These are phyloP conservation scores for Scaptomyza tumidula DNA, from an alignment of 2,888 invertebrate genomes.

Conservation along the genomic window DNA sequence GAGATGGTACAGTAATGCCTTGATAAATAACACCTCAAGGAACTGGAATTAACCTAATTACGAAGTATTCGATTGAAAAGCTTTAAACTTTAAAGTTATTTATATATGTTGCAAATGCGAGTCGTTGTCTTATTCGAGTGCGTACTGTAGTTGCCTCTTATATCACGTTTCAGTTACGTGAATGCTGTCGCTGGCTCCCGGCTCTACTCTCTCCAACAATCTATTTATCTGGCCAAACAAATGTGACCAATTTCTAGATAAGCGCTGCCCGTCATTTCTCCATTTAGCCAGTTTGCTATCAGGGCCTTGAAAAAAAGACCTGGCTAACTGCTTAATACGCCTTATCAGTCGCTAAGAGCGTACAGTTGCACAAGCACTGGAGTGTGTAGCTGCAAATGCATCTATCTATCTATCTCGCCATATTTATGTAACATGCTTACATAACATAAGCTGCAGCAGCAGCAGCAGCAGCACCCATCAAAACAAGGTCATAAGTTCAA, in stretches of 20 bases:
- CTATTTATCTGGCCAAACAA: conserved; percentile 27
- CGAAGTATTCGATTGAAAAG: background rate
- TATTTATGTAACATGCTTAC: conserved; percentile 56
- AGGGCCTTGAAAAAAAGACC: conserved; percentile 5
- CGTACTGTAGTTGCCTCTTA: background rate
- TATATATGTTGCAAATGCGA: background rate
- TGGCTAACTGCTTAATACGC: conserved; percentile 13
- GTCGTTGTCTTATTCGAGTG: background rate
- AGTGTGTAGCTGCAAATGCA: too few relatives aligned
- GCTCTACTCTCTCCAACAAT: conserved; percentile 6
- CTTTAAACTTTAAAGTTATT: background rate
- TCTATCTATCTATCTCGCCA: background rate
- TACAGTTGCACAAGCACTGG: conserved; percentile 49
- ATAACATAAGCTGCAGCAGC: conserved; percentile 37
- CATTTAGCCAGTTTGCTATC: conserved; percentile 38
- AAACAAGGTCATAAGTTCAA: conserved; percentile 81
- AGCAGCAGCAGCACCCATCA: background rate
- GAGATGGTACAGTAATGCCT: background rate
- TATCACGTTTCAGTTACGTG: conserved; percentile 22
- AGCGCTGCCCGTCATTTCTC: conserved; percentile 29
- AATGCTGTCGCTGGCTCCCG: background rate
- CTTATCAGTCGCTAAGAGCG: conserved; percentile 38
- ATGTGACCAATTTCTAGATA: conserved; percentile 48
- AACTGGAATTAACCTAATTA: too few relatives aligned
- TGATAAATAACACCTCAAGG: background rate